Evolutionary conservation across 2,888 invertebrate genomes (phyloP), one percentile per base, ranked within the genome.

Genomic region (Drosophila nr. fundita): DNA sequence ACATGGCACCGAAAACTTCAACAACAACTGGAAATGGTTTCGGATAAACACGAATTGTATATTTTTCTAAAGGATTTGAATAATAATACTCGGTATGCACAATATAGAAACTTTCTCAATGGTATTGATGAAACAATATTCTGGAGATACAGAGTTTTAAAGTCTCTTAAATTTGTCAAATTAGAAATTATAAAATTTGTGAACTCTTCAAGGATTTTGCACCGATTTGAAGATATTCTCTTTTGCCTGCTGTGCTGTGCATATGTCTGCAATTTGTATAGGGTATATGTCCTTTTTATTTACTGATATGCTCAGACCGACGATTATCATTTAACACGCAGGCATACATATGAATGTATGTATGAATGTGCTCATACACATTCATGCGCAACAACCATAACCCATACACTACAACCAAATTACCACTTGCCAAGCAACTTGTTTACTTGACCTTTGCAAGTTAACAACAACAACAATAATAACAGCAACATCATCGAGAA

Each of bases 381-480:
- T n/a, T 42, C 34, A 50, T 32, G 42, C 40, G 21, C n/a, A 45
- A 36, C 27, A 67, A 29, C 32, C n/a, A 32, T 13, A 54, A 21
- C 24, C 21, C n/a, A 38, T 15, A 52, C 13, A 27, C 29, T 57
- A 11, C 36, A 13, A 18, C 5, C 15, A 2, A 24, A 30, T 4
- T 38, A 24, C 30, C 5, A 5, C 27, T 27, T 50, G 53, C 15
- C 49, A 45, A 63, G 52, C 42, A 36, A 61, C 48, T 78, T 78
- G 76, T 78, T 77, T 69, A 74, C 82, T 82, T 83, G 85, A 87
- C 83, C 87, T 85, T 80, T 82, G 72, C 59, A 80, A 66, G 71
- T 59, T 73, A 70, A 52, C 61, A 76, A 42, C 63, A 66, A 71
- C 55, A 72, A 48, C 27, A 73, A 48, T 53, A 64, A 36, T n/a